A percentile compares a stretch with the other conserved stretches of the same genome.
Evolutionary conservation across 2,113 vertebrate genomes (phyloP).

Genomic region (Gavialis gangeticus): DNA sequence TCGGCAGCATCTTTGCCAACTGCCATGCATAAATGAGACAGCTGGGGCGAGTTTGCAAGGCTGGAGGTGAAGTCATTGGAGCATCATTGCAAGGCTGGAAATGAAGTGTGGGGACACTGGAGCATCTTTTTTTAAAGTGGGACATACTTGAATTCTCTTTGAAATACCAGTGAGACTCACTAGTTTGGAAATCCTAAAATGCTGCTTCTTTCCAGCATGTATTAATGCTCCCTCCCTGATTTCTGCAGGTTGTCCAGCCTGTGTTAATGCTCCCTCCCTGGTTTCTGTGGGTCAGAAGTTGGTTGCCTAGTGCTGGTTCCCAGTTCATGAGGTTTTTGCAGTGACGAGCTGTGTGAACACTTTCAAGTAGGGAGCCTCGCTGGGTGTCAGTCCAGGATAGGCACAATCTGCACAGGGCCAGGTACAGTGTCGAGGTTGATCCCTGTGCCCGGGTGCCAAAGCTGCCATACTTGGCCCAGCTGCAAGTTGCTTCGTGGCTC

Average conservation of each 20-base stretch:
- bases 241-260: too few relatives aligned
- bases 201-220: background rate
- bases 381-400: background rate
- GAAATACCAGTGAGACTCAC: background rate
- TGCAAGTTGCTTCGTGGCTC: too few relatives aligned
- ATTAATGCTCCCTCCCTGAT: background rate
- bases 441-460: background rate
- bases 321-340: background rate
- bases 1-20: too few relatives aligned
- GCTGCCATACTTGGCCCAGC: background rate
- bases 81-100: background rate
- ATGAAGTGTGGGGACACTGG: background rate
- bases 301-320: too few relatives aligned
- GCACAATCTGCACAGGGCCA: background rate
- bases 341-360: background rate
- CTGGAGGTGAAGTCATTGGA: background rate
- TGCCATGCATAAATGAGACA: too few relatives aligned
- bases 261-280: too few relatives aligned
- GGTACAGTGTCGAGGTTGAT: background rate
- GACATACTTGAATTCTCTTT: background rate
- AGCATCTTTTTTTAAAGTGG: background rate
- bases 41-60: background rate
- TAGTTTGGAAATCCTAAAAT: background rate
- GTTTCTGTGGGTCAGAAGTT: too few relatives aligned
- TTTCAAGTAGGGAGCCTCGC: background rate